Conservation (phyloP, 2,888 invertebrate genomes). For the Drosophila borealis region DNA sequence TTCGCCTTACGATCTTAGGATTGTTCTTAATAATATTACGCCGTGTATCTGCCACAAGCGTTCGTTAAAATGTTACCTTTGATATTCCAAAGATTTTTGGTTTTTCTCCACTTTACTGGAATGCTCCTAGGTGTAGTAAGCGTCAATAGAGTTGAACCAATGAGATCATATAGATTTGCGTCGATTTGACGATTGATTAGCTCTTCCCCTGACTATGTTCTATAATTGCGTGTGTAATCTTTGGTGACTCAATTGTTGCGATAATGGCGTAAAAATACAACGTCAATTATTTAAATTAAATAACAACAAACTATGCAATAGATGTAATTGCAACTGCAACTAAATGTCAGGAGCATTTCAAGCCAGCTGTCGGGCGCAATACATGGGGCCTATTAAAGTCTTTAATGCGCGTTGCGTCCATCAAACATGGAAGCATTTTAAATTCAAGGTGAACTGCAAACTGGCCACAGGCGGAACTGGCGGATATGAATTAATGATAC, state of each 20-base stretch:
- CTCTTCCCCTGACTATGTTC: background rate
- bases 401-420: background rate
- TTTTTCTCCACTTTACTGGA: too few relatives aligned
- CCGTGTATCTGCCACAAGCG: too few relatives aligned
- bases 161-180: too few relatives aligned
- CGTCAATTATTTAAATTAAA: background rate
- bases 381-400: background rate
- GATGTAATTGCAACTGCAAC: background rate
- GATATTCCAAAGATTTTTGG: too few relatives aligned
- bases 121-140: too few relatives aligned
- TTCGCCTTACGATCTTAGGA: too few relatives aligned
- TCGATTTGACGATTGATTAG: too few relatives aligned
- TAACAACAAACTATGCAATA: background rate
- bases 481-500: conserved; percentile 37
- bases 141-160: too few relatives aligned
- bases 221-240: background rate
- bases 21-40: too few relatives aligned
- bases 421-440: conserved; percentile 31
- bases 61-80: too few relatives aligned
- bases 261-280: too few relatives aligned
- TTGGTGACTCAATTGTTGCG: background rate
- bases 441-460: conserved; percentile 50
- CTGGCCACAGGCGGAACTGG: conserved; percentile 9
- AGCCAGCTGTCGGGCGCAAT: background rate
- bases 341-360: background rate